Conservation (phyloP, 2,797 vertebrate genomes). For the Protonibea diacanthus region DNA sequence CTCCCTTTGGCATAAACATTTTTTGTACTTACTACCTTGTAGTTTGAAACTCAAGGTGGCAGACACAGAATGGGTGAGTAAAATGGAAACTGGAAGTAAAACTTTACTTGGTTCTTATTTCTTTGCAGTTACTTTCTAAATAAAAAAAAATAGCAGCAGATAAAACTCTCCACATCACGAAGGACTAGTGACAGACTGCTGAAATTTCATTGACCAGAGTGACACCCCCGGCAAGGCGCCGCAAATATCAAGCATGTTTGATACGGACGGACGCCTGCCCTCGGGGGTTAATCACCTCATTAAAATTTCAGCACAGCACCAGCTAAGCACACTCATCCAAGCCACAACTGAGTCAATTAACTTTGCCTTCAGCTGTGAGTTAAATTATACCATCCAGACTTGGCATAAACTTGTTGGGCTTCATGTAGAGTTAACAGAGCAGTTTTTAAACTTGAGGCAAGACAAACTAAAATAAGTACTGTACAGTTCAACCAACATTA, state of each 20-base stretch:
- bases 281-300: conserved; percentile 74
- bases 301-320: conserved; percentile 67
- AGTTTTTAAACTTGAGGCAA: conserved; percentile 39
- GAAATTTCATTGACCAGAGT: conserved; percentile 52
- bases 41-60: neutral
- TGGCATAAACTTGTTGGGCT: conserved; percentile 23
- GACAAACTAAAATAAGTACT: conserved; percentile 16
- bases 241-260: conserved; percentile 68
- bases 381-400: conserved; percentile 40
- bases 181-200: conserved; percentile 32
- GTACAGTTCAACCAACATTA: neutral
- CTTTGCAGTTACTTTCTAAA: conserved; percentile 13
- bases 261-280: conserved; percentile 52
- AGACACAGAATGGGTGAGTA: neutral
- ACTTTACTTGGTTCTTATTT: conserved; percentile 30
- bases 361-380: conserved; percentile 65
- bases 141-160: conserved; percentile 47
- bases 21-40: neutral
- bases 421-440: conserved; percentile 25
- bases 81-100: conserved; percentile 17
- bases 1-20: neutral
- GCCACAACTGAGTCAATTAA: conserved; percentile 67
- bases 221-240: conserved; percentile 31
- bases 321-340: conserved; percentile 60
- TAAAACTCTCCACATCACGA: conserved; percentile 30